Evolutionary conservation across 2,888 invertebrate species (phyloP), one percentile per base, ranked within the genome.

Genomic region (Theretra japonica): DNA sequence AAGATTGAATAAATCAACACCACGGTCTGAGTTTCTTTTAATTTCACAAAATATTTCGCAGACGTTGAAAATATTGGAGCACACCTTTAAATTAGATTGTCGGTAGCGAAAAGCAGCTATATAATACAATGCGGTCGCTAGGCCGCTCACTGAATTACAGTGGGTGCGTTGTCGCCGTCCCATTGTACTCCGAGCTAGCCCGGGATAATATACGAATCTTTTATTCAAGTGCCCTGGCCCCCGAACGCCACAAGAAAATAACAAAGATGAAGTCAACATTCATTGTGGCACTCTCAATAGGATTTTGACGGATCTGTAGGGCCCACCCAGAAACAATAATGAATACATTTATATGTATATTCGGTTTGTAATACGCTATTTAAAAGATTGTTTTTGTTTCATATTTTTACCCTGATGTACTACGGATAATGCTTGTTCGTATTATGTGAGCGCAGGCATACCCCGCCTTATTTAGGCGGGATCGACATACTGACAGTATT

Each of bases 131-230:
- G 88, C 87, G 86, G 86, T 82, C 82, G 83, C 86, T 82, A 85
- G 87, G 84, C 84, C 79, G 82, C 87, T 88, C 86, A 84, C 88
- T 86, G 90, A 87, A 90, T 90, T 90, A 89, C 88, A 87, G 86
- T 85, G 86, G 87, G 85, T 91, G 89, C 88, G 90, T 90, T 88
- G 90, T 89, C 89, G 89, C 82, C 82, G 83, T 83, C 83, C 90
- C 75, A 93, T 93, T 94, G 93, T 94, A 80, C 82, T 84, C 83
- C 74, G 80, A 80, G 82, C 82, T 83, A 84, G 88, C 81, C 82
- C 79, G 86, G 89, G 87, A 92, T 92, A 91, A 92, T 91, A 90
- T 88, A 88, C 89, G 89, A 91, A 93, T 93, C 91, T 93, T 93
- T 94, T 94, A 93, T 94, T 93, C 93, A 93, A 92, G 90, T 92